phyloP scores from a whole-genome alignment of 2,888 invertebrate genomes.

The Brachylomia viminalis region DNA sequence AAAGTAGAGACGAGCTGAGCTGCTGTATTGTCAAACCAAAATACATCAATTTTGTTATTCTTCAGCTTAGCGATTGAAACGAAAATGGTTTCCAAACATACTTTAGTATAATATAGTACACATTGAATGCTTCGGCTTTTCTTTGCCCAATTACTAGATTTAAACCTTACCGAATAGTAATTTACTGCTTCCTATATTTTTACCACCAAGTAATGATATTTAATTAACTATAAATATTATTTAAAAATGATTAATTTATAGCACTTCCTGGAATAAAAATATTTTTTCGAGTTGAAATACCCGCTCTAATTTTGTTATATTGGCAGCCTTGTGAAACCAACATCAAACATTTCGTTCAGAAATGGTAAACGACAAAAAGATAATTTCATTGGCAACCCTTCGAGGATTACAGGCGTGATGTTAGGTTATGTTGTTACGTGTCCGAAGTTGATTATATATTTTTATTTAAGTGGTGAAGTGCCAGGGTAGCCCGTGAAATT shows the following conservation, averaged over 20 bases:
- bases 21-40: slow-evolving; percentile 52
- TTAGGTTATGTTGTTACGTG: no score
- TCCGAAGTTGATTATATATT: no score
- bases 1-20: slow-evolving; percentile 55
- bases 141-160: not conserved
- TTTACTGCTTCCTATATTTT: not conserved
- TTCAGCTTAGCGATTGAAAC: not conserved
- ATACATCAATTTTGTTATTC: slow-evolving; percentile 12
- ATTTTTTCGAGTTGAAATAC: slow-evolving; percentile 28
- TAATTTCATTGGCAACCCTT: not conserved
- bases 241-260: not conserved
- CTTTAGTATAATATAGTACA: not conserved
- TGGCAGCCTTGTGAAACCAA: slow-evolving; percentile 26
- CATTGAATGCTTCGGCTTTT: not conserved
- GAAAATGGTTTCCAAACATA: not conserved
- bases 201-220: not conserved
- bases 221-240: not conserved
- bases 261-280: not conserved
- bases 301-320: slow-evolving; percentile 39
- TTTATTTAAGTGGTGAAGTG: no score
- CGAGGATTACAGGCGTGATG: no score
- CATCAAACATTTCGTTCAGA: slow-evolving; percentile 42
- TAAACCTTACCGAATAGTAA: not conserved
- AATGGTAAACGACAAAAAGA: slow-evolving; percentile 5
- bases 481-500: no score